Conservation (phyloP, 2,113 vertebrate species). For the Pseudopodoces humilis region DNA sequence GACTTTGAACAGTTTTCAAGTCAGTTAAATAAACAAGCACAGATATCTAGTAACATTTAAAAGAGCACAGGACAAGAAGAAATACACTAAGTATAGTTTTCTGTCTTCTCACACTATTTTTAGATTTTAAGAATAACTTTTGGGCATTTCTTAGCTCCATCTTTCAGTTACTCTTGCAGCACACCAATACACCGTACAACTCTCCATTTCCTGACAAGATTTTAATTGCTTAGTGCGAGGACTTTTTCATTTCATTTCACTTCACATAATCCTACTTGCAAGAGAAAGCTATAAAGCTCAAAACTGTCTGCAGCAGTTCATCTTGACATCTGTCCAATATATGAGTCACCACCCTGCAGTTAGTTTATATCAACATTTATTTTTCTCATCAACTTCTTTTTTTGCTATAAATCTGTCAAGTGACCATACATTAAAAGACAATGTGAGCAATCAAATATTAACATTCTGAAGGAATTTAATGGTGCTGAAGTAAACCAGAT, state of each 20-base stretch:
- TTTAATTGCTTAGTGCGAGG: fast-evolving
- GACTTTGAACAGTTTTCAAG: neutral
- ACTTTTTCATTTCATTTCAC: neutral
- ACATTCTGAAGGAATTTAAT: neutral
- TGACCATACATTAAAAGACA: neutral
- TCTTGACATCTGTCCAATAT: neutral
- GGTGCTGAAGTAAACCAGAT: neutral
- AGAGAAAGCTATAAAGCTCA: neutral
- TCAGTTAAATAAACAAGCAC: neutral
- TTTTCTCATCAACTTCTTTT: neutral
- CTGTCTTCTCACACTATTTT: neutral
- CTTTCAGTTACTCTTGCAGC: neutral
- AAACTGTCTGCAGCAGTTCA: neutral
- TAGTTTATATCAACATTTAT: neutral
- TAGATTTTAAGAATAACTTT: neutral
- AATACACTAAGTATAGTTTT: fast-evolving
- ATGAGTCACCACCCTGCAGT: neutral
- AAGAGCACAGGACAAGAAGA: neutral
- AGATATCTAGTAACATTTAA: neutral
- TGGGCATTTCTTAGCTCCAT: neutral
- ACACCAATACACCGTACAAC: neutral
- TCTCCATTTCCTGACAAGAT: neutral
- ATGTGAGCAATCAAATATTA: neutral
- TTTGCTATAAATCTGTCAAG: neutral
- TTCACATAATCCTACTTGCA: neutral